phyloP scores from a whole-genome alignment of 2,113 vertebrate species.

The Stigmatopora argus region DNA sequence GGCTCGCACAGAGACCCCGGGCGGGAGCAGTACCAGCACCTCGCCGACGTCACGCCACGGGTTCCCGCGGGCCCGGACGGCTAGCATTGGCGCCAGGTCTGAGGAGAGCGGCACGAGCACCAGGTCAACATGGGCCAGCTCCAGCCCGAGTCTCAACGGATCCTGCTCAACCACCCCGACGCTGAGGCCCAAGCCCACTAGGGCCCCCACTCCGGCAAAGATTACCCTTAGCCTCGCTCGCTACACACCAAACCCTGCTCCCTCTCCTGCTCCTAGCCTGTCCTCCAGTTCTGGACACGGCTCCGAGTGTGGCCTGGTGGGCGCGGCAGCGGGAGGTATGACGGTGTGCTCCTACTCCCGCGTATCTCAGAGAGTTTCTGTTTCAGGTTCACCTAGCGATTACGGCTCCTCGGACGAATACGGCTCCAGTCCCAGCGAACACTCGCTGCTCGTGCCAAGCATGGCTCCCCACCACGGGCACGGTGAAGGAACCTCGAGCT shows the following conservation, averaged over 20 bases:
- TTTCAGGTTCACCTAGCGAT: conserved; percentile 74
- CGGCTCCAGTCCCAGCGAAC: conserved; percentile 72
- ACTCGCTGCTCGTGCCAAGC: conserved; percentile 64
- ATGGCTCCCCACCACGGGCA: conserved; percentile 58
- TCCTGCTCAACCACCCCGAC: conserved; percentile 75
- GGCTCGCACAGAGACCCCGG: conserved; percentile 70
- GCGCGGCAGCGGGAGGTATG: conserved; percentile 66
- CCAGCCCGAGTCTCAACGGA: conserved; percentile 73
- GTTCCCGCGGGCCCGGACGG: conserved; percentile 69
- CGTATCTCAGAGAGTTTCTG: conserved; percentile 71
- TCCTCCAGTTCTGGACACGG: conserved; percentile 76
- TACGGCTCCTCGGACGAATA: conserved; percentile 80
- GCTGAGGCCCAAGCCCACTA: conserved; percentile 68
- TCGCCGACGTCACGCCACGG: conserved; percentile 66
- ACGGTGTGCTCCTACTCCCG: conserved; percentile 70
- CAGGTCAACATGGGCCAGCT: conserved; percentile 66
- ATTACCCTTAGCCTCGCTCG: conserved; percentile 73
- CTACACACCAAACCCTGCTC: conserved; percentile 71
- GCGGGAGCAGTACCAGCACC: conserved; percentile 70
- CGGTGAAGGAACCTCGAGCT: conserved; percentile 66
- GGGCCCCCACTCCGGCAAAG: conserved; percentile 74
- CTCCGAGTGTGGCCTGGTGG: conserved; percentile 71
- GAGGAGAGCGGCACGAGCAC: conserved; percentile 61
- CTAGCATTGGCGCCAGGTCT: conserved; percentile 69
- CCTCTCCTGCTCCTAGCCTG: conserved; percentile 63